phyloP scores from a whole-genome alignment of 2,888 invertebrate species.

The Tipula unca region DNA sequence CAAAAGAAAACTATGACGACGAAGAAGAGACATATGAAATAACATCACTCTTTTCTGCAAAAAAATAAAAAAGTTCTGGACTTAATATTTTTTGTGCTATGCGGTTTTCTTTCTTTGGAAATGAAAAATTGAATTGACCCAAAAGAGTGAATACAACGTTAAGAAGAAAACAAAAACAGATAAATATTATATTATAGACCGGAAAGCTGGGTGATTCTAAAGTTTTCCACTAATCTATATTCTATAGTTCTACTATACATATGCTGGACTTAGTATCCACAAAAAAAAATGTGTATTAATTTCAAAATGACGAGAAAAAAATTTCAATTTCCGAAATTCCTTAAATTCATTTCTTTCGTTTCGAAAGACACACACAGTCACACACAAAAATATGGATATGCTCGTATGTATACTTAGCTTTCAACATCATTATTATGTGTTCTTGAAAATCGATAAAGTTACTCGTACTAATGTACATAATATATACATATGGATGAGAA shows the following conservation, averaged over 20 bases:
- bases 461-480: background rate
- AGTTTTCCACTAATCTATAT: background rate
- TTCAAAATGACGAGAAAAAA: background rate
- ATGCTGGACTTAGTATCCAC: background rate
- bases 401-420: background rate
- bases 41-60: background rate
- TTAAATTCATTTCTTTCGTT: background rate
- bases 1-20: background rate
- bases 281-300: background rate
- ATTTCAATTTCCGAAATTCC: background rate
- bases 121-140: constrained; percentile 14
- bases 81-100: background rate
- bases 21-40: background rate
- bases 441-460: background rate
- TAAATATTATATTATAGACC: background rate
- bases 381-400: background rate
- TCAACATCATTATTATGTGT: background rate
- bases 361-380: background rate
- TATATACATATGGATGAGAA: too few relatives aligned
- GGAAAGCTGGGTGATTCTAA: background rate
- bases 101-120: background rate
- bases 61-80: background rate
- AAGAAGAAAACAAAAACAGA: background rate
- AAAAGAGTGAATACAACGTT: background rate
- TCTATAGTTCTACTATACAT: background rate